phyloP scores from a whole-genome alignment of 2,888 invertebrate species.

The Ochropacha duplaris region DNA sequence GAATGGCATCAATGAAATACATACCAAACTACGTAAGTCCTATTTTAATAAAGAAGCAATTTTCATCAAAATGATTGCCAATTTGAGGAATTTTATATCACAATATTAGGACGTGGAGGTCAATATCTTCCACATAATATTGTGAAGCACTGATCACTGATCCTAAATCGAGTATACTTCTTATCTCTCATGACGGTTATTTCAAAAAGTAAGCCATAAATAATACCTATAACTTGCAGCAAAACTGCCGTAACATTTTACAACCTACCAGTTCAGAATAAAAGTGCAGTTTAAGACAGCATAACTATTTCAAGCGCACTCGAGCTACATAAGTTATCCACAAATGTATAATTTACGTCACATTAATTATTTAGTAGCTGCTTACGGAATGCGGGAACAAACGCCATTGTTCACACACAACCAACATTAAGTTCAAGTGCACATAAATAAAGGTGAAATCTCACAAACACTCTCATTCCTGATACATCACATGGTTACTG shows the following conservation, averaged over 20 bases:
- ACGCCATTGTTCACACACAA: constrained; percentile 6
- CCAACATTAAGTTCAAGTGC: neutral
- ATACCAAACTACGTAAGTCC: neutral
- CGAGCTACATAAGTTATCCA: neutral
- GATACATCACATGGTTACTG: constrained; percentile 24
- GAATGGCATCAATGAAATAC: neutral
- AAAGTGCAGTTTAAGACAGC: neutral
- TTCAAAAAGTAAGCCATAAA: neutral
- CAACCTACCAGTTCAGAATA: neutral
- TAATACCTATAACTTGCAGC: neutral
- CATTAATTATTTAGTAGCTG: constrained; percentile 16
- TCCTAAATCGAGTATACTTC: no score
- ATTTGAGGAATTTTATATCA: neutral
- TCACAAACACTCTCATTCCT: constrained; percentile 33
- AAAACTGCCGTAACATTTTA: neutral
- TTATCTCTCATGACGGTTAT: neutral
- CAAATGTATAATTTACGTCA: neutral
- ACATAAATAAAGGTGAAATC: constrained; percentile 29
- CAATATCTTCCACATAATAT: neutral
- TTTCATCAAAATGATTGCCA: neutral
- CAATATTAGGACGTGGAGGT: neutral
- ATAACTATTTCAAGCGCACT: neutral
- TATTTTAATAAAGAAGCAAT: neutral
- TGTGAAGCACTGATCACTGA: neutral
- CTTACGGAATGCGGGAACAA: constrained; percentile 16